Evolutionary conservation across 2,888 invertebrate genomes (phyloP), one percentile per base, ranked within the genome.

Genomic region (Dendrolimus pini): DNA sequence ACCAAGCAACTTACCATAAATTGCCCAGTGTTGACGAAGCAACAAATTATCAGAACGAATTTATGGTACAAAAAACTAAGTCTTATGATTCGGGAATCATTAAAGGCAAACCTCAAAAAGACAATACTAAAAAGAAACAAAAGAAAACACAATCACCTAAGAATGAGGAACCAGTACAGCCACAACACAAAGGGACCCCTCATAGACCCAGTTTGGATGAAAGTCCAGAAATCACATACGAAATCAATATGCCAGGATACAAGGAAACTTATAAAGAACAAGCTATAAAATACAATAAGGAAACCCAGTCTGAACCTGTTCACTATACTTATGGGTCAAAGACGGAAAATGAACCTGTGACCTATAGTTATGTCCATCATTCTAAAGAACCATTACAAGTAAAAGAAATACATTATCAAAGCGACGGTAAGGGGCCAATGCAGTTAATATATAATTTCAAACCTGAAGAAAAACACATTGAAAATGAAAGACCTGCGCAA

Each of bases 181-280:
- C 12, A 9, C 70, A 77, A 42, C 74, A 80, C 14, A 78, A 78
- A 57, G 75, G 75, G 57, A 64, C 62, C 55, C 75, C 77, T 3
- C 72, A 67, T 7, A 77, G 72, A 58, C 79, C 81, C 53, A 68
- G 66, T 13, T 72, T 80, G 6, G 73, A 85, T 58, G 80, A 75
- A 54, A 71, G 69, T 57, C 85, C 86, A 9, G 86, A 86, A 67
- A 74, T 84, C 55, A 72, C 80, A 0, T 87, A 87, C 61, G 87
- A 87, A 72, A 82, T 85, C 41, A 82, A 84, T 65, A 73, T 81
- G 1, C 89, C 89, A 7, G 86, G 82, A 59, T 80, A 85, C 59
- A 85, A 84, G 55, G 89, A 89, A 70, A 83, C 83, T 7, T 77
- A 77, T 55, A 83, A 83, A 60, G 83, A 88, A 72, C 77, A 89